These are phyloP conservation scores for Gymnorhina tibicen DNA, from an alignment of 2,113 vertebrate genomes.

Conservation along the genomic window DNA sequence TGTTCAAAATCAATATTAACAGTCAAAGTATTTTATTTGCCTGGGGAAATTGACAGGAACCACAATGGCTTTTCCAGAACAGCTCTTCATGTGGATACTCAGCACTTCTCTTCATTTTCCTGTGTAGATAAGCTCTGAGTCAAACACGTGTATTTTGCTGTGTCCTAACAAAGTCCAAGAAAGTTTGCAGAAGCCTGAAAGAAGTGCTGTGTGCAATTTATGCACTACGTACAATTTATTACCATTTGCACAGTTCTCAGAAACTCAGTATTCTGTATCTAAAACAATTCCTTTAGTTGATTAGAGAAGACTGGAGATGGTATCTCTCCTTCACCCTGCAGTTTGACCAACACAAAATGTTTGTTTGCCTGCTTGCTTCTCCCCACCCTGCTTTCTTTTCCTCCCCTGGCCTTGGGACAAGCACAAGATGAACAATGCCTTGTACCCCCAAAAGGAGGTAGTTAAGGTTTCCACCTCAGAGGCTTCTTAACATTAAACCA, in stretches of 20 bases:
- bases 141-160: not conserved
- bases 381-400: not conserved
- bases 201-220: not conserved
- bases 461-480: not conserved
- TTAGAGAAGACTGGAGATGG: not conserved
- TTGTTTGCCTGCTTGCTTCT: not conserved
- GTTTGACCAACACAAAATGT: not conserved
- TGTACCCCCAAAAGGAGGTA: not conserved
- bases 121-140: not conserved
- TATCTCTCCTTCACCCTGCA: not conserved
- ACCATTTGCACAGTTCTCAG: not conserved
- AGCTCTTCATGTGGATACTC: not conserved
- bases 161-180: not conserved
- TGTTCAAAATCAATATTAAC: slow-evolving; percentile 19
- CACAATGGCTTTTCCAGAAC: not conserved
- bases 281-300: not conserved
- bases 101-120: not conserved
- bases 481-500: not conserved
- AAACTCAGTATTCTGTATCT: not conserved
- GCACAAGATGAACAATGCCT: not conserved
- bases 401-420: not conserved
- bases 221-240: not conserved
- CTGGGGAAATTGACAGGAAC: not conserved
- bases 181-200: not conserved
- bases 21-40: not conserved